These are phyloP conservation scores for Orycteropus afer DNA, from an alignment of 2,113 vertebrate genomes.

Conservation along the genomic window DNA sequence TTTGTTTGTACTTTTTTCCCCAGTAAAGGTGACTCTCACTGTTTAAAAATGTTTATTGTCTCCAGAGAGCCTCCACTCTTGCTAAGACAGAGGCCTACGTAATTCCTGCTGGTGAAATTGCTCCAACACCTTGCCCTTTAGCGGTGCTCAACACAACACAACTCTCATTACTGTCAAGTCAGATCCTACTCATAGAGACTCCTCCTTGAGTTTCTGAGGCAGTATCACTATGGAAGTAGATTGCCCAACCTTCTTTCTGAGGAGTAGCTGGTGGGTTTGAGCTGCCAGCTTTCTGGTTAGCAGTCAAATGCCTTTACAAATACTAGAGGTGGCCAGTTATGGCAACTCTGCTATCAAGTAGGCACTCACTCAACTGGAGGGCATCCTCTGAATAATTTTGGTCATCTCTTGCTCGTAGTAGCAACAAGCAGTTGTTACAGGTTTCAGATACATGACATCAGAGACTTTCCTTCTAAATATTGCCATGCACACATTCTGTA, in stretches of 20 bases:
- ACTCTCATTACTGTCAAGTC: too few species aligned
- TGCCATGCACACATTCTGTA: neutral
- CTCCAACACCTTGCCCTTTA: neutral
- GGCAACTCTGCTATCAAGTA: neutral
- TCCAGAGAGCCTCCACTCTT: neutral
- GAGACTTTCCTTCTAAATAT: neutral
- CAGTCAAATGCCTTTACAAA: neutral
- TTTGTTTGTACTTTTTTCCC: neutral
- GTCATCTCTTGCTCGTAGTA: too few species aligned
- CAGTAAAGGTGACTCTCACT: neutral
- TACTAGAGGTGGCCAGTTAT: neutral
- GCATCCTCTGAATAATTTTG: neutral
- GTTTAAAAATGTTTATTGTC: neutral
- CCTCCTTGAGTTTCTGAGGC: too few species aligned
- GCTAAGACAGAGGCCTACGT: neutral
- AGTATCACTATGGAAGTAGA: too few species aligned
- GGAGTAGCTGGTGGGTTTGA: too few species aligned
- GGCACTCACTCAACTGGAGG: neutral
- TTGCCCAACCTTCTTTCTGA: too few species aligned
- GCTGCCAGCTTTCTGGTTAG: too few species aligned
- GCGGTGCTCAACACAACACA: neutral
- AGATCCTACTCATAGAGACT: too few species aligned
- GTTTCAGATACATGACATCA: neutral
- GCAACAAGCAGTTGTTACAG: neutral
- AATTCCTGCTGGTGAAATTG: neutral